A percentile compares a stretch with the other conserved stretches of the same genome.
phyloP scores from a whole-genome alignment of 2,113 vertebrate genomes.

The Oryzias woworae region DNA sequence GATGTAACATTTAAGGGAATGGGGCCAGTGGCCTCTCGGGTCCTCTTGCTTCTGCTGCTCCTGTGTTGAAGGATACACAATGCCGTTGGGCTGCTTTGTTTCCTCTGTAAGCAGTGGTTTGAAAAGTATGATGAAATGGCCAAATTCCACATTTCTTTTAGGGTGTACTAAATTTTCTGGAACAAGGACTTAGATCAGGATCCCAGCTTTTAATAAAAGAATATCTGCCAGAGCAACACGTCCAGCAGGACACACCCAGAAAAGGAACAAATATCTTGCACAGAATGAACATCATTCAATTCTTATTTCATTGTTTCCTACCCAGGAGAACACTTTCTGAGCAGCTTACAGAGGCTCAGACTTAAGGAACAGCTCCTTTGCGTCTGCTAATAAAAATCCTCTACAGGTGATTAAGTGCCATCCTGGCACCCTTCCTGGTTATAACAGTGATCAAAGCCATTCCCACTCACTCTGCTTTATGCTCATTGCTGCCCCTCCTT shows the following conservation, averaged over 20 bases:
- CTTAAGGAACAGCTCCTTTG: constrained; percentile 30
- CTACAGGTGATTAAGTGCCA: constrained; percentile 51
- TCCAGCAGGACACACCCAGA: background rate
- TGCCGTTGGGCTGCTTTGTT: background rate
- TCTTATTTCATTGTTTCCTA: constrained; percentile 17
- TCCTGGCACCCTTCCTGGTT: constrained; percentile 41
- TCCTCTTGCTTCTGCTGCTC: background rate
- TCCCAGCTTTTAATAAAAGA: too few species aligned
- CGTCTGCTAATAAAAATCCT: constrained; percentile 42
- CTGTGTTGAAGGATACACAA: background rate
- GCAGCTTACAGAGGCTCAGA: constrained; percentile 6
- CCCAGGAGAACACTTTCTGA: constrained; percentile 6
- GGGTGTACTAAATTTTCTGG: too few species aligned
- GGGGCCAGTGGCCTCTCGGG: background rate
- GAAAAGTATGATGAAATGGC: too few species aligned
- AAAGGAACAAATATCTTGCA: background rate
- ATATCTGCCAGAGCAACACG: background rate
- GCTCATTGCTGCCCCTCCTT: background rate
- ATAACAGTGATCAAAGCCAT: constrained; percentile 24
- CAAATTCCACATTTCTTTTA: too few species aligned
- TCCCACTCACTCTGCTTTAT: constrained; percentile 7
- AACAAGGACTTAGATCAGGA: too few species aligned
- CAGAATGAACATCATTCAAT: constrained; percentile 26
- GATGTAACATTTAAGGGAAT: background rate
- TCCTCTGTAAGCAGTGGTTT: background rate